These are phyloP conservation scores for Perizoma affinitatum DNA, from an alignment of 2,888 invertebrate genomes.

Conservation along the genomic window DNA sequence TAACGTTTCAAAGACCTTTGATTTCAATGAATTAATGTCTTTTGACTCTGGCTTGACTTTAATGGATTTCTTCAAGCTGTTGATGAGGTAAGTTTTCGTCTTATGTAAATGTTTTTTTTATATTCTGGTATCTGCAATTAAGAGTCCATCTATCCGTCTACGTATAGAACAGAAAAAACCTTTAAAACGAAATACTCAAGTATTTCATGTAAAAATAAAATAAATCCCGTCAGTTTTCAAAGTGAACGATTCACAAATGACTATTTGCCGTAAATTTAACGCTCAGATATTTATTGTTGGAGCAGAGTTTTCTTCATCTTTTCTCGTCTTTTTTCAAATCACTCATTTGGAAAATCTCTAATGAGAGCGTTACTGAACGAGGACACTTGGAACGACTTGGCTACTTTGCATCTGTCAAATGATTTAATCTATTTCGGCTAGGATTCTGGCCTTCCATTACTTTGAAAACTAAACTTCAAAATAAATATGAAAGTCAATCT, in stretches of 20 bases:
- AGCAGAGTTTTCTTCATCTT: conserved; percentile 52
- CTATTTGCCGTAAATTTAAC: conserved; percentile 52
- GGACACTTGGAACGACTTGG: conserved; percentile 57
- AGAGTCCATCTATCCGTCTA: no score
- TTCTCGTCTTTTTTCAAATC: conserved; percentile 53
- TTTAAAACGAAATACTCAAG: conserved; percentile 8
- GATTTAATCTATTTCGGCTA: conserved; percentile 38
- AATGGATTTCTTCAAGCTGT: no score
- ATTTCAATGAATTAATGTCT: no score
- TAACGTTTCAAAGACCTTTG: no score
- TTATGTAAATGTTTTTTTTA: no score
- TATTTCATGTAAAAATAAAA: conserved; percentile 15
- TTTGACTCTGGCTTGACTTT: no score
- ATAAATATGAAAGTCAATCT: no score
- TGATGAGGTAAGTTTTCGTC: no score
- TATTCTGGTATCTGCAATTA: no score
- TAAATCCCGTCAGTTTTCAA: conserved; percentile 50
- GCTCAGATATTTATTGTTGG: conserved; percentile 50
- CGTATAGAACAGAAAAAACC: neutral
- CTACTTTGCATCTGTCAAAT: conserved; percentile 46
- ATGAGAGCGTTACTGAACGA: conserved; percentile 68
- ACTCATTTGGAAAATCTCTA: conserved; percentile 70
- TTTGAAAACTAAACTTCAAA: neutral
- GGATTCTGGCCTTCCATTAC: neutral
- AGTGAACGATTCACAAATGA: conserved; percentile 54